Conservation (phyloP, 2,113 vertebrate genomes). For the Phyllostomus discolor region DNA sequence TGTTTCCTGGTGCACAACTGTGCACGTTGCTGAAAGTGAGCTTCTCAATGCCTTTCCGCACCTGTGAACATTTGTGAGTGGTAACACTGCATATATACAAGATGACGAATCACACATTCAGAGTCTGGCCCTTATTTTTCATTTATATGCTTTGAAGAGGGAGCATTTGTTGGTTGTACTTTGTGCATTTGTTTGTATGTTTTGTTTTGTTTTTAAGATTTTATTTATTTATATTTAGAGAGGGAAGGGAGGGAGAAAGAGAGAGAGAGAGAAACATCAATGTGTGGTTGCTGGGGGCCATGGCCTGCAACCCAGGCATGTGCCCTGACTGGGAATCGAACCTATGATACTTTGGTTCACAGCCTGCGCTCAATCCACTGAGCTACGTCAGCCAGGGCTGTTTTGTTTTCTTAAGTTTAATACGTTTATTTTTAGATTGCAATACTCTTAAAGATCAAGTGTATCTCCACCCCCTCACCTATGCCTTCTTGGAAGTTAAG, state of each 20-base stretch:
- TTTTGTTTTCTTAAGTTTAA: neutral
- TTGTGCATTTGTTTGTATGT: neutral
- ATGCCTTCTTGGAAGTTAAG: neutral
- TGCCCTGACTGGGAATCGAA: too few species aligned
- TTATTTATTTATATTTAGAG: too few species aligned
- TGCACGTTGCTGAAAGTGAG: slow-evolving; percentile 6
- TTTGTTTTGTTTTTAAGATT: neutral
- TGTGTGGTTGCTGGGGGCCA: too few species aligned
- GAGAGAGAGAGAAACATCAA: too few species aligned
- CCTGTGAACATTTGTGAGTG: neutral
- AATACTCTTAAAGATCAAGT: neutral
- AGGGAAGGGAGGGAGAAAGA: too few species aligned
- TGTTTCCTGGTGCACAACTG: neutral
- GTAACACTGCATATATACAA: neutral
- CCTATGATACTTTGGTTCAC: too few species aligned
- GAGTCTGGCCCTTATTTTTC: neutral
- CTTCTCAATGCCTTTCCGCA: neutral
- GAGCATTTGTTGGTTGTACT: slow-evolving; percentile 8
- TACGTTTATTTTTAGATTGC: neutral
- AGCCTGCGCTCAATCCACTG: too few species aligned
- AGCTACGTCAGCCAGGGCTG: too few species aligned
- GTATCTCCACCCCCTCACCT: neutral
- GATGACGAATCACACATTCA: neutral
- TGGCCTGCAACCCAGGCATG: too few species aligned
- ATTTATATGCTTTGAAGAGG: neutral